phyloP scores from a whole-genome alignment of 2,888 invertebrate genomes.

The Apoderus coryli region DNA sequence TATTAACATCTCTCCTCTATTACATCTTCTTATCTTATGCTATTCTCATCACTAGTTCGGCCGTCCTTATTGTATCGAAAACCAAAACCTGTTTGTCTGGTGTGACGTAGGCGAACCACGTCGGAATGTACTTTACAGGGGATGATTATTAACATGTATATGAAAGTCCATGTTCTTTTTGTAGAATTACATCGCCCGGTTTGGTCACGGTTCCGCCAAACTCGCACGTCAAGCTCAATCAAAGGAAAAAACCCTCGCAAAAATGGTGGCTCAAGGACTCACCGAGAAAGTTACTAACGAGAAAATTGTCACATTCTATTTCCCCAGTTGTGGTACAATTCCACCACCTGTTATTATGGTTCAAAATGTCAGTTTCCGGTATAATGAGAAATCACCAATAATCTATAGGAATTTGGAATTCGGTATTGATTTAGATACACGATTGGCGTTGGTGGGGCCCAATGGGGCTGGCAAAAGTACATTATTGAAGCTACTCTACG shows the following conservation, averaged over 20 bases:
- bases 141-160: no score
- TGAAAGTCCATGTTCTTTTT: no score
- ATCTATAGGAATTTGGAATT: conserved; percentile 98
- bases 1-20: no score
- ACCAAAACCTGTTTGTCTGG: no score
- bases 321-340: conserved; percentile 88
- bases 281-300: conserved; percentile 90
- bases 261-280: conserved; percentile 97
- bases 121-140: no score
- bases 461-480: conserved; percentile 99
- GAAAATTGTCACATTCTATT: conserved; percentile 87
- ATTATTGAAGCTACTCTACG: conserved; percentile 85
- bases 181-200: conserved; percentile 93
- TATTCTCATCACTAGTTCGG: no score
- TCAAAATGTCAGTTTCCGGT: conserved; percentile 93
- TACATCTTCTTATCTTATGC: no score
- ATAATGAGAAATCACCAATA: conserved; percentile 70
- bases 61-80: no score
- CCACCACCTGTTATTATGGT: conserved; percentile 99
- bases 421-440: conserved; percentile 94
- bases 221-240: conserved; percentile 97
- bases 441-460: conserved; percentile 89
- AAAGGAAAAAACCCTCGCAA: conserved; percentile 97
- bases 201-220: conserved; percentile 99
- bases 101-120: no score